Evolutionary conservation across 2,888 invertebrate genomes (phyloP).

Genomic region (Sarcophaga rosellei): DNA sequence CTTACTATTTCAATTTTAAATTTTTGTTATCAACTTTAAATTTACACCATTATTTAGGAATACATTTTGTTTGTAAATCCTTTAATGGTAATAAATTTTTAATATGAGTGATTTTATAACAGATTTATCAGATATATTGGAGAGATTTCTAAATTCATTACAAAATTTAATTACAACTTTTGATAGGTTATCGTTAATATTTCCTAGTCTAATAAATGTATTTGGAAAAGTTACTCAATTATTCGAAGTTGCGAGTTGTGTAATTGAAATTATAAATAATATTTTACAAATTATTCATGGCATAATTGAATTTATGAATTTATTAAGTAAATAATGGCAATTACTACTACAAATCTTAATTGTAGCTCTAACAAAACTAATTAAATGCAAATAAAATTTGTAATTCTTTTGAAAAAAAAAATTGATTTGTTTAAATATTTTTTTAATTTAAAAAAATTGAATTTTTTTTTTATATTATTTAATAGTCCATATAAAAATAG

Average conservation of each 20-base stretch:
- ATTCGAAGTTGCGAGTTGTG: not conserved
- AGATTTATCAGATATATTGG: not conserved
- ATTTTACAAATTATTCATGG: not conserved
- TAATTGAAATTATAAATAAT: not conserved
- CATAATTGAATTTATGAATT: not conserved
- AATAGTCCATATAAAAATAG: no score
- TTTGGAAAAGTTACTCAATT: not conserved
- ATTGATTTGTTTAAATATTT: no score
- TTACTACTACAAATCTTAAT: no score
- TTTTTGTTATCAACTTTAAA: no score
- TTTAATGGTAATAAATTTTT: not conserved
- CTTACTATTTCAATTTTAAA: no score
- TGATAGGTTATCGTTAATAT: not conserved
- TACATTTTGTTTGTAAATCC: no score
- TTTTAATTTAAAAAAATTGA: no score
- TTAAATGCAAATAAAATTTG: no score
- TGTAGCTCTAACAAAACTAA: no score
- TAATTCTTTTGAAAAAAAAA: no score
- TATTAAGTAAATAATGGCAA: not conserved
- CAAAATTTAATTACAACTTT: not conserved
- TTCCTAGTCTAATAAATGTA: not conserved
- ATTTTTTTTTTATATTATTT: no score
- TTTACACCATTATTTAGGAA: no score
- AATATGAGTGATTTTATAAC: not conserved
- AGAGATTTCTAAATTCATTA: not conserved